Evolutionary conservation across 2,888 invertebrate genomes (phyloP).

Genomic region (Biston betularia): DNA sequence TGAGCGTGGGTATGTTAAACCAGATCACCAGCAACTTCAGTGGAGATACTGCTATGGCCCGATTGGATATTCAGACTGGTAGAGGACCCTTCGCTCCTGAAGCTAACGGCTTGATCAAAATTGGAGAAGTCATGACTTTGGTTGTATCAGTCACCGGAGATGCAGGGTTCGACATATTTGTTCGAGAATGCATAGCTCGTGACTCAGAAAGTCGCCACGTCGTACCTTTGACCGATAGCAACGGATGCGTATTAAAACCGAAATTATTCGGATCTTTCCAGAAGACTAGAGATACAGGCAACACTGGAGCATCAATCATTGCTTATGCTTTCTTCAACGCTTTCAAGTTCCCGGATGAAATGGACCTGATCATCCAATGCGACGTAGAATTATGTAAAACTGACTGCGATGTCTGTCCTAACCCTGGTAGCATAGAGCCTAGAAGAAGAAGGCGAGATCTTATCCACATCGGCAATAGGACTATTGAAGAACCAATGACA

Average conservation of each 20-base stretch:
- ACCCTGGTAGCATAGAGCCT: slow-evolving; percentile 87
- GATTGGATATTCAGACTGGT: slow-evolving; percentile 91
- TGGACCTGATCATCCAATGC: slow-evolving; percentile 93
- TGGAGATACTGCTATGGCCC: slow-evolving; percentile 93
- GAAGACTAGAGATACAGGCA: slow-evolving; percentile 91
- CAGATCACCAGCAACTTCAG: slow-evolving; percentile 94
- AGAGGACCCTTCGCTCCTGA: slow-evolving; percentile 91
- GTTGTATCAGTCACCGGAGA: slow-evolving; percentile 93
- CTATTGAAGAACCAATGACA: slow-evolving; percentile 83
- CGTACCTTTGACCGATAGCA: slow-evolving; percentile 90
- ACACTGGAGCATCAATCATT: slow-evolving; percentile 90
- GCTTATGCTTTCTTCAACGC: slow-evolving; percentile 93
- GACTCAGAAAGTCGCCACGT: slow-evolving; percentile 89
- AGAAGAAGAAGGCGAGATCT: slow-evolving; percentile 76
- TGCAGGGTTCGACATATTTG: slow-evolving; percentile 92
- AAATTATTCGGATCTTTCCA: slow-evolving; percentile 94
- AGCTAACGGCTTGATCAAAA: slow-evolving; percentile 92
- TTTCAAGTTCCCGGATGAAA: slow-evolving; percentile 94
- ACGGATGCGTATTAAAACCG: slow-evolving; percentile 92
- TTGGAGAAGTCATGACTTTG: slow-evolving; percentile 93
- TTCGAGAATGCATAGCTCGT: slow-evolving; percentile 91
- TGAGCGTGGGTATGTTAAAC: slow-evolving; percentile 92
- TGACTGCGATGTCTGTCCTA: slow-evolving; percentile 91
- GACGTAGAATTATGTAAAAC: slow-evolving; percentile 93
- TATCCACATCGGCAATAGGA: slow-evolving; percentile 78